These are phyloP conservation scores for Leptatherina wallacei DNA, from an alignment of 2,797 vertebrate genomes.

Conservation along the genomic window DNA sequence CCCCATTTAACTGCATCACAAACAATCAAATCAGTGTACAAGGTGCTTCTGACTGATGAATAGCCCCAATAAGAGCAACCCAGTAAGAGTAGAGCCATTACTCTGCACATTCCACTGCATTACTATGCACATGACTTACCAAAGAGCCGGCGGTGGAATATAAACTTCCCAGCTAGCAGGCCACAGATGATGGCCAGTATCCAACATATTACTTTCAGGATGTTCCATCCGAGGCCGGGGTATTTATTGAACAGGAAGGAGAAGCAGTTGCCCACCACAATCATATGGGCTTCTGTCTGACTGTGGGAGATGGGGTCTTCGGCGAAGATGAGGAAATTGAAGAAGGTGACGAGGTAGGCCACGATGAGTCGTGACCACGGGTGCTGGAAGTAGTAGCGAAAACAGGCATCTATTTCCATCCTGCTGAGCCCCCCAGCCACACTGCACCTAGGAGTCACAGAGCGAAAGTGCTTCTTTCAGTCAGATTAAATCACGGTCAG, in stretches of 20 bases:
- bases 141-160: conserved; percentile 95
- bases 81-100: conserved; percentile 43
- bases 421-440: conserved; percentile 78
- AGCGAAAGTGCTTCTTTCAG: conserved; percentile 47
- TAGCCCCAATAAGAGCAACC: conserved; percentile 37
- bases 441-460: conserved; percentile 77
- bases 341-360: conserved; percentile 98
- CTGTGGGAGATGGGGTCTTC: conserved; percentile 98
- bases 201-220: conserved; percentile 94
- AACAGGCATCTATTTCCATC: conserved; percentile 93
- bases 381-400: conserved; percentile 98
- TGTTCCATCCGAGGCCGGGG: conserved; percentile 91
- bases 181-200: conserved; percentile 91
- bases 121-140: conserved; percentile 87
- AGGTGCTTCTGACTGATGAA: conserved; percentile 23
- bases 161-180: conserved; percentile 93
- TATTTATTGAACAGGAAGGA: conserved; percentile 98
- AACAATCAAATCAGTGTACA: neutral
- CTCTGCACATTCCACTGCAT: conserved; percentile 67
- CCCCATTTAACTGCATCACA: neutral
- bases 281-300: conserved; percentile 94
- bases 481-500: conserved; percentile 54
- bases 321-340: conserved; percentile 97
- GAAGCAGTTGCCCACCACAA: conserved; percentile 98
- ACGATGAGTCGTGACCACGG: conserved; percentile 95